Evolutionary conservation across 2,113 vertebrate genomes (phyloP).

Genomic region (Lipophrys pholis): DNA sequence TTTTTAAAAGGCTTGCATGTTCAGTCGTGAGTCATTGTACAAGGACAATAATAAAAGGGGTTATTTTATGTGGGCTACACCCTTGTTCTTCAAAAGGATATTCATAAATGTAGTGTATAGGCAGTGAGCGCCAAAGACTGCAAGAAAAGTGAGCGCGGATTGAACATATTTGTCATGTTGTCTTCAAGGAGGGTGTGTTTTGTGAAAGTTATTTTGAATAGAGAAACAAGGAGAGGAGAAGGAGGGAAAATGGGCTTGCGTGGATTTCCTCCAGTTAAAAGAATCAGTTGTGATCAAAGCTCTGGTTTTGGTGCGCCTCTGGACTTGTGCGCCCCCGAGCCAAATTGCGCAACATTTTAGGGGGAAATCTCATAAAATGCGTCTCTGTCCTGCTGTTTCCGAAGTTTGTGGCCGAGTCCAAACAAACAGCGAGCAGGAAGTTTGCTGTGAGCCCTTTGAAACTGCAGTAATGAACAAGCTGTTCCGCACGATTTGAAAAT

Average conservation of each 20-base stretch:
- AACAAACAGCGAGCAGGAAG: constrained; percentile 68
- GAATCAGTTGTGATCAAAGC: background rate
- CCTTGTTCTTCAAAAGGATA: background rate
- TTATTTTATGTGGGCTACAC: background rate
- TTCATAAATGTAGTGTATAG: background rate
- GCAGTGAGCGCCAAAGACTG: background rate
- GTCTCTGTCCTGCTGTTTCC: constrained; percentile 22
- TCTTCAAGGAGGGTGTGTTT: background rate
- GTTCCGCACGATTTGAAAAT: constrained; percentile 89
- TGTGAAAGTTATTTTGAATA: constrained; percentile 20
- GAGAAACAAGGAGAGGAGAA: background rate
- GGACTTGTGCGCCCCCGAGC: constrained; percentile 16
- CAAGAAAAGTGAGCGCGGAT: background rate
- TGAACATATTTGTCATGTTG: background rate
- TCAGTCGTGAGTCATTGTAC: no score
- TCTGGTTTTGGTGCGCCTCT: constrained; percentile 13
- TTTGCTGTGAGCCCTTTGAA: constrained; percentile 76
- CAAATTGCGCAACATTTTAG: constrained; percentile 52
- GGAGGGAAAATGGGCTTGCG: background rate
- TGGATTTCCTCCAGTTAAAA: background rate
- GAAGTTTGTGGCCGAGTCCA: constrained; percentile 64
- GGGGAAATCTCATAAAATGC: constrained; percentile 37
- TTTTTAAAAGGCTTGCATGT: no score
- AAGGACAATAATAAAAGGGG: background rate
- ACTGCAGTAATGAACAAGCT: constrained; percentile 80